These are phyloP conservation scores for Erannis defoliaria DNA, from an alignment of 2,888 invertebrate genomes.

Conservation along the genomic window DNA sequence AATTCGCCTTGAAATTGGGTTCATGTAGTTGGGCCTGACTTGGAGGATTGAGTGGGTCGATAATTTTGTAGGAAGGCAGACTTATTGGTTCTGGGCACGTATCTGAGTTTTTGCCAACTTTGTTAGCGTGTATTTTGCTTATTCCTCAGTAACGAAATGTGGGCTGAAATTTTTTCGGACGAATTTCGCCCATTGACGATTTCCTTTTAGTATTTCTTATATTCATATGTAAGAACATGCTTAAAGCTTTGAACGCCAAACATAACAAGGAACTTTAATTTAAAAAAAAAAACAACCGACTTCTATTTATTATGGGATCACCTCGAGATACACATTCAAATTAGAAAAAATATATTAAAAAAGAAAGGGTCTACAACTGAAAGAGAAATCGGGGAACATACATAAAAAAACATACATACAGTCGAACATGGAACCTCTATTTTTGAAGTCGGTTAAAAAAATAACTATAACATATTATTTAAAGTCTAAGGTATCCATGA, in stretches of 20 bases:
- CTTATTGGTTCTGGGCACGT: conserved; percentile 43
- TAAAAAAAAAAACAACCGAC: no score
- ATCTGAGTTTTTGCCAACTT: conserved; percentile 28
- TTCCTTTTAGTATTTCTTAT: not conserved
- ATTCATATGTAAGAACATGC: not conserved
- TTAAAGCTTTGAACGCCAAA: conserved; percentile 1
- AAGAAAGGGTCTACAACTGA: no score
- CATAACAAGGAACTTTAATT: no score
- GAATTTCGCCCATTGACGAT: not conserved
- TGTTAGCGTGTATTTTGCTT: conserved; percentile 30
- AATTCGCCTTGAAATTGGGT: conserved; percentile 43
- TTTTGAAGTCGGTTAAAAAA: no score
- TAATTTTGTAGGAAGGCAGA: conserved; percentile 35
- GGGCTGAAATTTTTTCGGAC: conserved; percentile 9
- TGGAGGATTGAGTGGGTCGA: conserved; percentile 35
- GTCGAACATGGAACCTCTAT: no score
- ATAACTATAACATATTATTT: no score
- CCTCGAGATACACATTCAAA: no score
- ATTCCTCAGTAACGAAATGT: conserved; percentile 19
- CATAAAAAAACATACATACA: no score
- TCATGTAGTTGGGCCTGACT: conserved; percentile 35
- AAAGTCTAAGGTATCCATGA: no score
- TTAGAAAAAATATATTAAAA: no score
- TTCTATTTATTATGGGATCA: no score
- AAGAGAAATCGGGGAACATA: no score